phyloP scores from a whole-genome alignment of 2,888 invertebrate genomes.

The Pteria penguin region DNA sequence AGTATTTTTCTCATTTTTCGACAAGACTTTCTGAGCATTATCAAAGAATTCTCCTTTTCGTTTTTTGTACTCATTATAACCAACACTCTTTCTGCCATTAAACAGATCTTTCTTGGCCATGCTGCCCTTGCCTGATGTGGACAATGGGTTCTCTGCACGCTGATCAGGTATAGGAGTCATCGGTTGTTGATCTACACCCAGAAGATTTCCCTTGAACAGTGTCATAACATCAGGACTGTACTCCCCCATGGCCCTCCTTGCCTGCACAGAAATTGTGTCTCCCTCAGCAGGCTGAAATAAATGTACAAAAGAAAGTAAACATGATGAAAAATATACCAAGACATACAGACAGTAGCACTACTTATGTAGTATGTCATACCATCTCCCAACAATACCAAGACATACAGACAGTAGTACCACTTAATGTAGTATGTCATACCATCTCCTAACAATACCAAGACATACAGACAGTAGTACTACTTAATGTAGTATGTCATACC shows the following conservation, averaged over 20 bases:
- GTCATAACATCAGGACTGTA: background rate
- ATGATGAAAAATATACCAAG: too few relatives aligned
- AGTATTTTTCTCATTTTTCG: background rate
- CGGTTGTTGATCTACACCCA: background rate
- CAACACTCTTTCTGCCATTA: background rate
- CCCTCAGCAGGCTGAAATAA: too few relatives aligned
- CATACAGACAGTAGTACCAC: too few relatives aligned
- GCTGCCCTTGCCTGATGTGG: background rate
- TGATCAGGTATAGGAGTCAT: background rate
- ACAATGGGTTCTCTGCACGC: background rate
- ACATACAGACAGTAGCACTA: too few relatives aligned
- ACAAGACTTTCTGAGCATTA: background rate
- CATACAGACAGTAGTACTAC: too few relatives aligned
- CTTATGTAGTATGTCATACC: too few relatives aligned
- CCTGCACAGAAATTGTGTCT: background rate
- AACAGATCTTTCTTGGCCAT: background rate
- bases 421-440: too few relatives aligned
- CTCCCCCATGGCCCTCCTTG: background rate
- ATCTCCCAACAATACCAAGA: too few relatives aligned
- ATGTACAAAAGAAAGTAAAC: too few relatives aligned
- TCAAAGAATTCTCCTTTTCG: background rate
- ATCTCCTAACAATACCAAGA: too few relatives aligned
- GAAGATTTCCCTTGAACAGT: background rate
- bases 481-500: too few relatives aligned
- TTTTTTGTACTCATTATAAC: background rate